phyloP scores from a whole-genome alignment of 2,888 invertebrate genomes.

The Lasioglossum oenotherae region DNA sequence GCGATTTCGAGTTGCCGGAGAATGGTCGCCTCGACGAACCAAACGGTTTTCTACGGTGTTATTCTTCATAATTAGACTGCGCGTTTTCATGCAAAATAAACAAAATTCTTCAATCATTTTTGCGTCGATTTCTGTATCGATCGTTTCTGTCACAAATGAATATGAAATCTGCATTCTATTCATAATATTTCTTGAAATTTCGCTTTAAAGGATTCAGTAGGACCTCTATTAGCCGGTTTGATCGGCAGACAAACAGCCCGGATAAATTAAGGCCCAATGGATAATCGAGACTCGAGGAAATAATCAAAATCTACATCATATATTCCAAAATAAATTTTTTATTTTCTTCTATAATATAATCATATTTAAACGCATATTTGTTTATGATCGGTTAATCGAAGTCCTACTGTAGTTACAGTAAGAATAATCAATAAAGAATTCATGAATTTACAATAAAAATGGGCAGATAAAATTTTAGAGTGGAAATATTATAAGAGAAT shows the following conservation, averaged over 20 bases:
- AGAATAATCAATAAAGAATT: neutral
- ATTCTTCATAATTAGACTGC: neutral
- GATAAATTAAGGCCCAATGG: too few relatives aligned
- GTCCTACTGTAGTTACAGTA: neutral
- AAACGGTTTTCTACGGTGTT: neutral
- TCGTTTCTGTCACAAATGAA: neutral
- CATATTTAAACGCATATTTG: too few relatives aligned
- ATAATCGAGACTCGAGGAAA: too few relatives aligned
- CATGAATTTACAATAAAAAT: neutral
- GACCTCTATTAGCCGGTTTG: too few relatives aligned
- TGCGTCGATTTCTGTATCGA: neutral
- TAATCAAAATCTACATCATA: too few relatives aligned
- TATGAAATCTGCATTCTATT: too few relatives aligned
- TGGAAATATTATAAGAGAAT: neutral
- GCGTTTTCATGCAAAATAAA: neutral
- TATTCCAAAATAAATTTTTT: too few relatives aligned
- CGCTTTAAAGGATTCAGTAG: too few relatives aligned
- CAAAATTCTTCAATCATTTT: neutral
- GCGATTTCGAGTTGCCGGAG: conserved; percentile 58
- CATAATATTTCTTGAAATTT: neutral
- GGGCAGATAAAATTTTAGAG: neutral
- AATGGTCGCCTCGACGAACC: conserved; percentile 1
- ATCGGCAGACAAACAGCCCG: too few relatives aligned
- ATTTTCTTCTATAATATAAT: too few relatives aligned
- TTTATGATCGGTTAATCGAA: too few relatives aligned